Evolutionary conservation across 2,888 invertebrate genomes (phyloP), one percentile per base, ranked within the genome.

Genomic region (Acanthopleura granulata): DNA sequence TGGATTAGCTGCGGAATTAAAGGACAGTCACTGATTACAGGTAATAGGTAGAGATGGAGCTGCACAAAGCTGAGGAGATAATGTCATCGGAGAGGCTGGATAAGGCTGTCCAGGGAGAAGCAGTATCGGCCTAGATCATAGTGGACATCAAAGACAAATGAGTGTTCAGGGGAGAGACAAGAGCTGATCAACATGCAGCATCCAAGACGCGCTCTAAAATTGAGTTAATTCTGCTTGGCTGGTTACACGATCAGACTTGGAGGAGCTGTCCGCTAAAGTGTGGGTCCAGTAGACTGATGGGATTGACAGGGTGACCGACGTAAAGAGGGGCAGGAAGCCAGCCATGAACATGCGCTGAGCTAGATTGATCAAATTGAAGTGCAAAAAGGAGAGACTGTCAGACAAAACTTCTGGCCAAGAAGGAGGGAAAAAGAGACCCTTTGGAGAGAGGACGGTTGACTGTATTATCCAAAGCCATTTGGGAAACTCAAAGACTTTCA

Each of bases 201-300:
- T 22, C 22, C n/a, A 22, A 57, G 22, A 4, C 57, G 12, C 57
- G n/a, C 18, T 57, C 57, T 57, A 18, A 57, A 57, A 57, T 57
- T 57, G 57, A 57, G 57, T 57, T 57, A 57, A 57, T 57, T 57
- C 57, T 57, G 57, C 57, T 57, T 57, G n/a, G 22, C 57, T 57
- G 57, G n/a, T 57, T 57, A 57, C 57, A n/a, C 57, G 57, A 18
- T 4, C n/a, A 57, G 22, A 57, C n/a, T 14, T 57, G 22, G 57
- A 57, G 18, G 57, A 57, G 57, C 57, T 18, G 57, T 1, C 57
- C 1, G 57, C 18, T 4, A 22, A n/a, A n/a, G 57, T 57, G 57
- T 57, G 57, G 57, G n/a, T 22, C 22, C 57, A 18, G 22, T 3
- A 57, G 18, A 12, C 22, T 57, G 57, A 57, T 57, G 57, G 22